A percentile compares a stretch with the other conserved stretches of the same genome.
Conservation (phyloP, 2,888 invertebrate genomes). For the Raillietiella orientalis region DNA sequence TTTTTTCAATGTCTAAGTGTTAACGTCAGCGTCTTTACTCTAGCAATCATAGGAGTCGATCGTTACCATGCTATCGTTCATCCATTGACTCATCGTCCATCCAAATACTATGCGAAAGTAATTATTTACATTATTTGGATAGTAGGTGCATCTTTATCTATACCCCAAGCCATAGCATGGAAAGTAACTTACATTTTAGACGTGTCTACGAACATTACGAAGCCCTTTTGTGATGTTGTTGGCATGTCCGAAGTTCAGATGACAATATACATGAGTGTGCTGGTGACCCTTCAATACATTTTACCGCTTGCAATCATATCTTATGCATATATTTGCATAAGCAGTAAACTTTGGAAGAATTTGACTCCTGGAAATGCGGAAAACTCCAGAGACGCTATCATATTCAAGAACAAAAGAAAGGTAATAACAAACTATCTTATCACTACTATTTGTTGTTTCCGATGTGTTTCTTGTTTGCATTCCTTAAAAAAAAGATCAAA, state of each 20-base stretch:
- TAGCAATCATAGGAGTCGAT: constrained; percentile 58
- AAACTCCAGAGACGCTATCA: constrained; percentile 37
- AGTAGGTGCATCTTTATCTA: constrained; percentile 26
- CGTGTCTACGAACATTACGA: constrained; percentile 5
- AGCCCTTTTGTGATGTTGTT: constrained; percentile 12
- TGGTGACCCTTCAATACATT: constrained; percentile 24
- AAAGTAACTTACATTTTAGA: constrained; percentile 19
- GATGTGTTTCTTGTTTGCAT: no score
- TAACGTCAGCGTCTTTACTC: constrained; percentile 58
- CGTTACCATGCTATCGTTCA: constrained; percentile 18
- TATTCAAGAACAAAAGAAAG: constrained; percentile 49
- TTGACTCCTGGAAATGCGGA: constrained; percentile 44
- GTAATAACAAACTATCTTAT: no score
- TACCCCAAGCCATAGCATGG: constrained; percentile 30
- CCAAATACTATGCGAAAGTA: constrained; percentile 33
- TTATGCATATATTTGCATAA: constrained; percentile 48
- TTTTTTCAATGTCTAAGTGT: constrained; percentile 57
- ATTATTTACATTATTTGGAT: constrained; percentile 41
- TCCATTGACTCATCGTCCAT: constrained; percentile 20
- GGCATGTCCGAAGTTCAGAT: constrained; percentile 8
- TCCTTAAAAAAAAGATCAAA: no score
- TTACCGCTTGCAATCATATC: constrained; percentile 47
- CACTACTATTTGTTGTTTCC: no score
- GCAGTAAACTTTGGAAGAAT: constrained; percentile 41
- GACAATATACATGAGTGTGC: constrained; percentile 11